Evolutionary conservation across 2,888 invertebrate genomes (phyloP).

Genomic region (Taphrorychus bicolor): DNA sequence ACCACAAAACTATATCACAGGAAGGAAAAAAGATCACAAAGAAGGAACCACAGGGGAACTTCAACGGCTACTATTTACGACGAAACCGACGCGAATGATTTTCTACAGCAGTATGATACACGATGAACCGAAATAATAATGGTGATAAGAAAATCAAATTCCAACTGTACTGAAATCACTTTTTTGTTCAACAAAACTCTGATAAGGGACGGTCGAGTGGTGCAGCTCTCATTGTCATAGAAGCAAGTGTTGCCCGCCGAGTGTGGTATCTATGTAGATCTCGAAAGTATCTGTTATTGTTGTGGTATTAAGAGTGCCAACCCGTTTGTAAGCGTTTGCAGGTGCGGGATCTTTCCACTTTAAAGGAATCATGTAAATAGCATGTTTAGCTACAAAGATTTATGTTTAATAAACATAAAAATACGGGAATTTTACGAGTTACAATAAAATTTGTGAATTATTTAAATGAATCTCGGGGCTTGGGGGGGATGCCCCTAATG

Average conservation of each 20-base stretch:
- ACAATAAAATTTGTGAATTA: too few relatives aligned
- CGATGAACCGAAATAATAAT: neutral
- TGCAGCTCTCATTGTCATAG: neutral
- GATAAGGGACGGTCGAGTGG: slow-evolving; percentile 23
- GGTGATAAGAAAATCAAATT: slow-evolving; percentile 19
- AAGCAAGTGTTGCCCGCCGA: neutral
- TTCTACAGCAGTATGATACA: slow-evolving; percentile 17
- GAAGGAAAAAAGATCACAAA: slow-evolving; percentile 7
- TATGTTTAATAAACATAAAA: too few relatives aligned
- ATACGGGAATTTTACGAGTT: too few relatives aligned
- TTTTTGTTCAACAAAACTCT: neutral
- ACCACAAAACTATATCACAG: slow-evolving; percentile 8
- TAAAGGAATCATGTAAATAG: too few relatives aligned
- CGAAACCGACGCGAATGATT: slow-evolving; percentile 20
- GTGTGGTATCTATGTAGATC: neutral
- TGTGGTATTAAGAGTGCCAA: slow-evolving; percentile 21
- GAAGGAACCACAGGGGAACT: slow-evolving; percentile 2
- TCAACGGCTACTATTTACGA: too few relatives aligned
- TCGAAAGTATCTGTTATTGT: neutral
- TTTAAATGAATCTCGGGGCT: too few relatives aligned
- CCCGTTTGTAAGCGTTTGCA: neutral
- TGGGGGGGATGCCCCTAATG: too few relatives aligned
- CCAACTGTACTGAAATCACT: slow-evolving; percentile 8
- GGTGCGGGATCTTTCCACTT: too few relatives aligned
- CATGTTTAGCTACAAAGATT: too few relatives aligned